Conservation (phyloP, 1,140 invertebrate genomes). For the Drosophila nasuta region DNA sequence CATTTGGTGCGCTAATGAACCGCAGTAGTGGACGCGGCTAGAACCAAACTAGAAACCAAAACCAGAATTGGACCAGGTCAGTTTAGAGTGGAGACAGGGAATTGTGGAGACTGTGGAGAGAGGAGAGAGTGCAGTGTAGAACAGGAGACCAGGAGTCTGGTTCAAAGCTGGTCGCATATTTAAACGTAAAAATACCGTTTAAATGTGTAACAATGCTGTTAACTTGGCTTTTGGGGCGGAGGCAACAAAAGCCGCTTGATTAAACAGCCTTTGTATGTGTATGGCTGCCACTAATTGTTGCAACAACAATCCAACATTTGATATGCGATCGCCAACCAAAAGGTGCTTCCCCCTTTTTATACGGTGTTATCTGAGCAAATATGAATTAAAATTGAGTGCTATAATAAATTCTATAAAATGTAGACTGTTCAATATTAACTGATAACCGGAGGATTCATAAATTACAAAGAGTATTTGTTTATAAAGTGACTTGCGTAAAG, state of each 20-base stretch:
- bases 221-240: slow-evolving; percentile 45
- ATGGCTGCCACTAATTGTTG: slow-evolving; percentile 22
- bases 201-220: slow-evolving; percentile 81
- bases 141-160: slow-evolving; percentile 19
- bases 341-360: slow-evolving; percentile 18
- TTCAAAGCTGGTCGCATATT: slow-evolving; percentile 61
- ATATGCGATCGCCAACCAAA: neutral
- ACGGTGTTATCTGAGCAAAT: neutral
- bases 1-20: slow-evolving; percentile 82
- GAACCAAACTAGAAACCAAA: slow-evolving; percentile 28
- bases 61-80: slow-evolving; percentile 33
- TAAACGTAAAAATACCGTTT: slow-evolving; percentile 71
- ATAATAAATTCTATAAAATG: neutral
- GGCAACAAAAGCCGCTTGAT: slow-evolving; percentile 73
- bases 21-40: slow-evolving; percentile 57
- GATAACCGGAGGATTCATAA: slow-evolving; percentile 1
- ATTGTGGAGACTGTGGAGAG: neutral
- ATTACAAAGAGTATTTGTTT: slow-evolving; percentile 4
- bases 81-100: slow-evolving; percentile 5
- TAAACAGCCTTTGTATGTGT: slow-evolving; percentile 45
- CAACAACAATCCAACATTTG: neutral
- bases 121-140: neutral
- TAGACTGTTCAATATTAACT: neutral
- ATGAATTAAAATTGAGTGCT: neutral
- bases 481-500: neutral